Percentiles rank a stretch among this genome's conserved stretches.
phyloP scores from a whole-genome alignment of 2,797 vertebrate genomes.

The Perodicticus potto region DNA sequence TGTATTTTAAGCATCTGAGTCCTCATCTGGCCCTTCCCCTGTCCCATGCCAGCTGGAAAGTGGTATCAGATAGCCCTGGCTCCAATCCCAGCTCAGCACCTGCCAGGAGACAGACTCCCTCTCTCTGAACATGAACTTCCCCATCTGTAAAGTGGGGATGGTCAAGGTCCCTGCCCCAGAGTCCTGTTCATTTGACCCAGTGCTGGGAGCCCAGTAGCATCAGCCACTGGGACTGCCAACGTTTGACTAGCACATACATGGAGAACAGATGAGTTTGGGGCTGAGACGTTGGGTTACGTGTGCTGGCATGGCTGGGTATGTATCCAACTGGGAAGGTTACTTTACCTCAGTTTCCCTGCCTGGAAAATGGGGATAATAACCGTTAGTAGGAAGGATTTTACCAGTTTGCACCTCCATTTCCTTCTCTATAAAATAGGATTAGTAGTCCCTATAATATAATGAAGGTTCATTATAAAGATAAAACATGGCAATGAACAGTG shows the following conservation, averaged over 20 bases:
- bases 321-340: not conserved
- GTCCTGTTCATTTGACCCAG: not conserved
- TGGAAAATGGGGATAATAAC: not conserved
- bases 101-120: not conserved
- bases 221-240: accelerated
- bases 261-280: not conserved
- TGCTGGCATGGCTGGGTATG: too few relatives aligned
- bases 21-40: not conserved
- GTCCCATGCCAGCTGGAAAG: slow-evolving; percentile 12
- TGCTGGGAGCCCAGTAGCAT: accelerated
- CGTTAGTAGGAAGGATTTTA: not conserved
- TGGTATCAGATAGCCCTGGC: slow-evolving; percentile 50
- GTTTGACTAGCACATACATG: accelerated
- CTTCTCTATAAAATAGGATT: not conserved
- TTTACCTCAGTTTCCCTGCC: not conserved
- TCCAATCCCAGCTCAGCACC: not conserved
- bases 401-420: not conserved
- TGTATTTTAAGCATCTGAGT: slow-evolving; percentile 72
- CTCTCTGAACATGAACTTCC: not conserved
- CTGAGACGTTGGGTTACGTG: not conserved
- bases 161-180: not conserved
- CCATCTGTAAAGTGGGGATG: not conserved
- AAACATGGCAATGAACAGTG: not conserved
- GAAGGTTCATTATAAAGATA: not conserved
- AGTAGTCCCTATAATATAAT: not conserved